Evolutionary conservation across 2,888 invertebrate species (phyloP).

Genomic region (Drosophila nr. perissopoda): DNA sequence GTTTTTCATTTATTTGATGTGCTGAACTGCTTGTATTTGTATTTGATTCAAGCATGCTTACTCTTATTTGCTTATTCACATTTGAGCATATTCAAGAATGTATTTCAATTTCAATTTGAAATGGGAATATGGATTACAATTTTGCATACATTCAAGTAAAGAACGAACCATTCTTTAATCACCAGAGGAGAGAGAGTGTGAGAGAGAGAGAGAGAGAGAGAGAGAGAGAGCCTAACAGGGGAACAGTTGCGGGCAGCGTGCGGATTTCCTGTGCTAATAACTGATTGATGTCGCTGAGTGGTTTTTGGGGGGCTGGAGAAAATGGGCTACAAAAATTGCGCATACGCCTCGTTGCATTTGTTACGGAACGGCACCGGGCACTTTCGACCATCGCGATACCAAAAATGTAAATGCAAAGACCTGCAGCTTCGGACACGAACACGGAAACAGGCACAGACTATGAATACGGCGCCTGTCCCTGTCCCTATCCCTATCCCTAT

Average conservation of each 20-base stretch:
- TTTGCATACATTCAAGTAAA: not conserved
- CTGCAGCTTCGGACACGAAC: constrained; percentile 59
- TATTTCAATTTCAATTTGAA: not conserved
- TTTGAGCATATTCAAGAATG: not conserved
- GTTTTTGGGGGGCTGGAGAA: not conserved
- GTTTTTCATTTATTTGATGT: not conserved
- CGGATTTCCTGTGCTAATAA: constrained; percentile 62
- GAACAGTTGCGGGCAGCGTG: not conserved
- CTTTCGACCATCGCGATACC: constrained; percentile 12
- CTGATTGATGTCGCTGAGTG: constrained; percentile 63
- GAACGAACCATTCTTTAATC: not conserved
- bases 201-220: no score
- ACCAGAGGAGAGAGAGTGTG: not conserved
- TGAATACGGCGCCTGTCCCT: not conserved
- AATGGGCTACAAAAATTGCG: constrained; percentile 55
- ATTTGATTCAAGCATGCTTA: not conserved
- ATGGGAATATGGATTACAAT: not conserved
- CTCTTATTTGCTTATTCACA: not conserved
- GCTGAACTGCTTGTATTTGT: not conserved
- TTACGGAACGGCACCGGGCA: constrained; percentile 6
- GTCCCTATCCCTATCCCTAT: not conserved
- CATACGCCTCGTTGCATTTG: constrained; percentile 66
- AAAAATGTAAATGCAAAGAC: constrained; percentile 63
- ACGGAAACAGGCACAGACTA: constrained; percentile 5
- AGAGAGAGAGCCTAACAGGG: not conserved